Evolutionary conservation across 2,113 vertebrate species (phyloP), one percentile per base, ranked within the genome.

Genomic region (Sclerurus mexicanus): DNA sequence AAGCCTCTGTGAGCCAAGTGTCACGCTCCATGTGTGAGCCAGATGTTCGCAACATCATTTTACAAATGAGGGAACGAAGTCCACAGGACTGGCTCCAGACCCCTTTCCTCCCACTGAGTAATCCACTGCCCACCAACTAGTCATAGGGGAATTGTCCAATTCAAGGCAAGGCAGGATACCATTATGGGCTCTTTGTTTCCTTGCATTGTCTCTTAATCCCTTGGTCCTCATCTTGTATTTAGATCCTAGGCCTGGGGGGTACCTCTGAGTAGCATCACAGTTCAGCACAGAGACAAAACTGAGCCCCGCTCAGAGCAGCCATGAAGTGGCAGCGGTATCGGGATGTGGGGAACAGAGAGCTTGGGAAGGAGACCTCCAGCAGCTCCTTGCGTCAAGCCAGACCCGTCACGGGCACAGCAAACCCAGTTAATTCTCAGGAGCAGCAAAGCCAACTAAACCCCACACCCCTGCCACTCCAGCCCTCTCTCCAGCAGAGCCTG

Each of bases 21-120:
- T 56, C 90, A 96, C 2, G 31, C 92, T 95, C 95, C 95, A 96
- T 97, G 95, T 96, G 95, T 52, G 59, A 94, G 93, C 96, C 95
- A 96, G 93, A 96, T 96, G 95, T 96, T 95, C 87, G 35, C 85
- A 94, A 73, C 87, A 93, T 83, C 71, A 13, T 67, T 85, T 77
- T 35, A 71, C 85, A 96, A 95, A 88, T 60, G 68, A 95, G 90
- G 42, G 82, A 96, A 96, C 4, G 30, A 71, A 94, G 90, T 67
- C 86, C 93, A 81, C 91, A 93, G 72, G 85, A 83, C 95, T 95
- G 72, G 33, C 95, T 95, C 93, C 96, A 96, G 95, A 93, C 68
- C 96, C 93, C 82, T 95, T 81, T 96, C 79, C 75, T 92, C 95
- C 68, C 92, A 80, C 71, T 88, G 92, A 94, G 90, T 14, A 96